Evolutionary conservation across 2,113 vertebrate species (phyloP).

Genomic region (Gallinago undulata): DNA sequence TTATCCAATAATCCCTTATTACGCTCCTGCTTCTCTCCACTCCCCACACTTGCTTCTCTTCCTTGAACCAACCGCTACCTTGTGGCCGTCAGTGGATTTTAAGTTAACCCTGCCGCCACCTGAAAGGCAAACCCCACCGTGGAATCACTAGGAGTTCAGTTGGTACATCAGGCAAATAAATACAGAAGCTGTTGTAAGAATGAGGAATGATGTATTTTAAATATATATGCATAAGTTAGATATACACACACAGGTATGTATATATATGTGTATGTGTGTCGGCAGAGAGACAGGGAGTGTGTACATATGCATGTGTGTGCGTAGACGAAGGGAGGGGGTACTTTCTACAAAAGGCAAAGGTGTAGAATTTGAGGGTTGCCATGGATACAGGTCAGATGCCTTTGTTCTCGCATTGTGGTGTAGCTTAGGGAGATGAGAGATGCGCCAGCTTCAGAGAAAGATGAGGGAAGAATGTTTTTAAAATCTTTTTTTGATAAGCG

Average conservation of each 20-base stretch:
- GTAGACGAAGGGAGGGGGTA: conserved; percentile 11
- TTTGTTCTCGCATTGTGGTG: conserved; percentile 54
- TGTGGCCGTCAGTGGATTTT: conserved; percentile 22
- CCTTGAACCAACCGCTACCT: conserved; percentile 49
- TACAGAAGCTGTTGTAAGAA: not conserved
- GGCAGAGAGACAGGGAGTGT: not conserved
- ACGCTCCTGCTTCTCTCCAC: not conserved
- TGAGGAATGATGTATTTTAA: not conserved
- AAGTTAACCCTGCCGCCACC: not conserved
- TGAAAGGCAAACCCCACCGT: not conserved
- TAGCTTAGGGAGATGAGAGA: conserved; percentile 63
- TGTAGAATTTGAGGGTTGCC: conserved; percentile 68
- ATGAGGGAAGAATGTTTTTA: not conserved
- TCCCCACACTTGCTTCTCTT: not conserved
- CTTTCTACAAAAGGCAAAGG: conserved; percentile 59
- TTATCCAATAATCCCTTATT: not conserved
- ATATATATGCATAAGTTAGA: not conserved
- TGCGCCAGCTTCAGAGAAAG: not conserved
- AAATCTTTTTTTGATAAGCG: not conserved
- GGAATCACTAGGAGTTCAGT: not conserved
- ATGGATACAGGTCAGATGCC: conserved; percentile 71
- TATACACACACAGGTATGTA: too few relatives aligned
- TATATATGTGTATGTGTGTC: not conserved
- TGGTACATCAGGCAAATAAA: not conserved
- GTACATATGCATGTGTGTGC: not conserved